Conservation (phyloP, 2,888 invertebrate genomes). For the Apamea sordens region DNA sequence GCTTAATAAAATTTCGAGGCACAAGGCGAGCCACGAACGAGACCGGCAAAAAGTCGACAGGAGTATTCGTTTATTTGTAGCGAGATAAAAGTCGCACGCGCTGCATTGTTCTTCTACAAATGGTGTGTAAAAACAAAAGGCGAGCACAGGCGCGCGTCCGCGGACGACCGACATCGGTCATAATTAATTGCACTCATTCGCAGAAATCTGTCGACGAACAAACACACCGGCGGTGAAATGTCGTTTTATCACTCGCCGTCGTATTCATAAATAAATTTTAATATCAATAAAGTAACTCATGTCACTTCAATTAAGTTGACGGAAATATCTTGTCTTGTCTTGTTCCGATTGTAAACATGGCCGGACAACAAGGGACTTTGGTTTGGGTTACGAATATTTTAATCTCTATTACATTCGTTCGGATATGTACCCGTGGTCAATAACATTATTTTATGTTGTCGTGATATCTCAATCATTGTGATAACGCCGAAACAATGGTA, state of each 20-base stretch:
- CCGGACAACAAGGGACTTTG: conserved; percentile 48
- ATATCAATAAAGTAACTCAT: conserved; percentile 77
- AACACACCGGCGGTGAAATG: conserved; percentile 79
- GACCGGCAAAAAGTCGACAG: conserved; percentile 79
- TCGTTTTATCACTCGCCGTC: conserved; percentile 83
- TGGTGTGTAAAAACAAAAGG: conserved; percentile 85
- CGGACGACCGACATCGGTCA: conserved; percentile 80
- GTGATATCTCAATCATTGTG: conserved; percentile 53
- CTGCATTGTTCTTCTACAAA: conserved; percentile 88
- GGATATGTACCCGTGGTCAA: conserved; percentile 37
- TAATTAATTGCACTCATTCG: conserved; percentile 88
- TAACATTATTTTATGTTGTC: conserved; percentile 50
- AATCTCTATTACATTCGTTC: conserved; percentile 54
- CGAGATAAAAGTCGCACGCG: conserved; percentile 84
- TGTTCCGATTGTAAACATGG: conserved; percentile 64
- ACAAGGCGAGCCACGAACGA: conserved; percentile 66
- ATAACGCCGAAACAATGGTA: conserved; percentile 43
- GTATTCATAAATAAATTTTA: conserved; percentile 82
- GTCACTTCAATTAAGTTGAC: conserved; percentile 76
- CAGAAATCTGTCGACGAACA: conserved; percentile 84
- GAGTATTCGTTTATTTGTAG: conserved; percentile 80
- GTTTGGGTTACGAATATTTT: conserved; percentile 51
- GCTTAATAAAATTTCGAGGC: conserved; percentile 78
- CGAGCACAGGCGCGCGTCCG: conserved; percentile 69
- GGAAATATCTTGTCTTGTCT: conserved; percentile 72